Base-by-base conservation (phyloP, 2,113 vertebrate genomes). In the Clupea harengus region DNA sequence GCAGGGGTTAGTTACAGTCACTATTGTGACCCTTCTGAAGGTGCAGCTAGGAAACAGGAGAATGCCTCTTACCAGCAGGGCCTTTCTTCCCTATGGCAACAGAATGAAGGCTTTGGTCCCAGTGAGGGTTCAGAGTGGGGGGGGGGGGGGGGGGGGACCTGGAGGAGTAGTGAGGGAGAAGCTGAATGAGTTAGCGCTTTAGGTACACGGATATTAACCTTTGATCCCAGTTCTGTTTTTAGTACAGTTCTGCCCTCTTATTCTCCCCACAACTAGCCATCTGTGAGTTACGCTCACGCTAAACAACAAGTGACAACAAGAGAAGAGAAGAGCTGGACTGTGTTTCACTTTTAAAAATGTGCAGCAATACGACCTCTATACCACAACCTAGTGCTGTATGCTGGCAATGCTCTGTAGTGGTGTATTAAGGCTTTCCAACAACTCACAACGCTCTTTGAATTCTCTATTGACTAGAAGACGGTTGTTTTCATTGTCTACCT, bases 11-110 rank as follows among this genome's bases (percentile, higher is more conserved):
- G 20, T 83, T 83, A 54, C 47, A 82, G 15, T 46, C 81, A n/a
- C 72, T 78, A 78, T 78, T 78, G 72, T 78, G 28, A 78, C 28
- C 72, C 72, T 32, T 78, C 72, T 78, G 72, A 78, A 78, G 72
- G 72, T 78, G 72, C 72, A 78, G 72, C 72, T 78, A 39, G 72
- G 72, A 78, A 78, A 78, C 72, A 15, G 72, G 72, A 78, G 72
- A 78, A 44, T 39, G 28, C 72, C 72, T 78, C 72, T 78, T 78
- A 78, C 72, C 72, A 78, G 32, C 72, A 78, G 9, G 28, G 11
- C 72, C 72, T 78, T 78, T 78, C 32, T 78, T 78, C 72, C 32
- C 72, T 39, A 39, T 78, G 11, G 28, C 72, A 78, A 78, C 28
- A 78, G 72, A 78, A 17, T 39, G 72, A 78, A 78, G 72, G 72